Conservation (phyloP, 2,888 invertebrate genomes). For the Apotomis capreana region DNA sequence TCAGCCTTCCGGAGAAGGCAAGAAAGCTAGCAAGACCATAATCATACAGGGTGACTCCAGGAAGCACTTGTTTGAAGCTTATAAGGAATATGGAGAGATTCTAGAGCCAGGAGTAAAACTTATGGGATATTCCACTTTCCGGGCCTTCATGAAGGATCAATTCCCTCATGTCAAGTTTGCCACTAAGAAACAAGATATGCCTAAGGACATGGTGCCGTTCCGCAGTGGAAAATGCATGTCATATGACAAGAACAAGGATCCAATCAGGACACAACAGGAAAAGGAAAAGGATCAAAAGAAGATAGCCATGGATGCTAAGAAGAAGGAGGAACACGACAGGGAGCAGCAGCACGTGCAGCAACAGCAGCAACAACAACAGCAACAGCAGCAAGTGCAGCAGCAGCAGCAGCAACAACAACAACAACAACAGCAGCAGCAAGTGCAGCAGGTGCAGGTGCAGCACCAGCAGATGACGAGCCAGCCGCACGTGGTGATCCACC, state of each 20-base stretch:
- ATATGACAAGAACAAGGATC: slow-evolving; percentile 81
- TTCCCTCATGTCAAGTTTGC: slow-evolving; percentile 91
- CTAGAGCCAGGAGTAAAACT: slow-evolving; percentile 87
- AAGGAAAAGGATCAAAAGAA: slow-evolving; percentile 81
- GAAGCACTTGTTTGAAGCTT: slow-evolving; percentile 89
- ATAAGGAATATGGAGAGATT: slow-evolving; percentile 88
- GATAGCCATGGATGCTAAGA: slow-evolving; percentile 78
- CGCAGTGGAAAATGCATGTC: slow-evolving; percentile 82
- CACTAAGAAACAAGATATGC: slow-evolving; percentile 81
- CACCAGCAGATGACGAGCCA: slow-evolving; percentile 70
- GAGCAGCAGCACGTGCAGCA: slow-evolving; percentile 75
- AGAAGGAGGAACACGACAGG: slow-evolving; percentile 77
- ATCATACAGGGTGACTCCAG: slow-evolving; percentile 82
- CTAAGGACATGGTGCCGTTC: slow-evolving; percentile 79
- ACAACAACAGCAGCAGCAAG: slow-evolving; percentile 48
- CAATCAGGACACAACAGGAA: slow-evolving; percentile 76
- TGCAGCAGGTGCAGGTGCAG: slow-evolving; percentile 53
- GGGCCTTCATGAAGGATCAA: slow-evolving; percentile 91
- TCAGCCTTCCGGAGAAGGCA: slow-evolving; percentile 77
- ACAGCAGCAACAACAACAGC: slow-evolving; percentile 69
- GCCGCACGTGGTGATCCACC: slow-evolving; percentile 74
- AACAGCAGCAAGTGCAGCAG: slow-evolving; percentile 74
- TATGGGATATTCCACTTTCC: slow-evolving; percentile 91
- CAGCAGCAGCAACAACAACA: slow-evolving; percentile 72
- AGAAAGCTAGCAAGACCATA: slow-evolving; percentile 78